Evolutionary conservation across 2,113 vertebrate species (phyloP).

Genomic region (Pristiophorus japonicus): DNA sequence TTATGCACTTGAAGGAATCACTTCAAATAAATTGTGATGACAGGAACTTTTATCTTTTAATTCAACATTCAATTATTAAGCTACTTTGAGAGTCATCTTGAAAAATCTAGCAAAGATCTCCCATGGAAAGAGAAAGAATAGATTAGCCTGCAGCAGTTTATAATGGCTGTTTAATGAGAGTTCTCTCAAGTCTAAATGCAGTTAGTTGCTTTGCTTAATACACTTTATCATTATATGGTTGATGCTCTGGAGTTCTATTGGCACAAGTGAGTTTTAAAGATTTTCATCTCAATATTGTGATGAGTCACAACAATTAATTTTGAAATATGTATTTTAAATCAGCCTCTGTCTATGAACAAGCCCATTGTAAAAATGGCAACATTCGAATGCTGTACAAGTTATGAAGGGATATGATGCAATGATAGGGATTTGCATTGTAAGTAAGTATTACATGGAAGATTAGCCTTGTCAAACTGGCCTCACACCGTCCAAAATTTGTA

Average conservation of each 20-base stretch:
- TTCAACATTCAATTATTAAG: conserved; percentile 4
- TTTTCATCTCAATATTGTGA: conserved; percentile 12
- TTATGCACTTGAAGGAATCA: neutral
- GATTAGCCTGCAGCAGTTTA: conserved; percentile 28
- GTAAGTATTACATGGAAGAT: neutral
- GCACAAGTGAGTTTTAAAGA: neutral
- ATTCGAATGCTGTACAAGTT: neutral
- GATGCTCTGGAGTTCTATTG: conserved; percentile 18
- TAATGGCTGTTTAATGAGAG: conserved; percentile 21
- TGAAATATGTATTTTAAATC: neutral
- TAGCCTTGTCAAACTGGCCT: neutral
- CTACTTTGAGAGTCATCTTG: neutral
- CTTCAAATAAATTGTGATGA: neutral
- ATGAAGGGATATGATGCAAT: too few species aligned
- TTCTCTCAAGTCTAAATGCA: neutral
- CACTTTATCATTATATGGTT: neutral
- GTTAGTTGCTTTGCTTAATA: conserved; percentile 11
- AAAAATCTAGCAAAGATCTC: neutral
- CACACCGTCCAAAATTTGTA: neutral
- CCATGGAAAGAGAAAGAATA: neutral
- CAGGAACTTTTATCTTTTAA: neutral
- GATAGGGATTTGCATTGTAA: neutral
- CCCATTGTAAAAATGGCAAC: neutral
- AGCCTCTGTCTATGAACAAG: neutral
- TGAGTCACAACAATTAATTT: neutral